These are phyloP conservation scores for Parotocinclus haroldoi DNA, from an alignment of 2,797 vertebrate genomes.

Conservation along the genomic window DNA sequence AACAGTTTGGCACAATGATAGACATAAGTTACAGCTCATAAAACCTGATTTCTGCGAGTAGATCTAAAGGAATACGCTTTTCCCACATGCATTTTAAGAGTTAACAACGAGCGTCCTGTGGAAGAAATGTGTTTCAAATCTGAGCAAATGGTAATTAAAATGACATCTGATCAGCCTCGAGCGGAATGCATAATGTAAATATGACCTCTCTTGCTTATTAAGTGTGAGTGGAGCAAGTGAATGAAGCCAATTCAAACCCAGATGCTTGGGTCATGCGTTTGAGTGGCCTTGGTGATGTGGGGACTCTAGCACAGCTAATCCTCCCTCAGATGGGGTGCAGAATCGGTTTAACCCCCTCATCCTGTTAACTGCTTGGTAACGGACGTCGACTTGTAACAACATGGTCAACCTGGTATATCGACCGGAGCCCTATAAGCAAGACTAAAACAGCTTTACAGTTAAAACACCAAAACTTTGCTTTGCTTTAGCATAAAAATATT, in stretches of 20 bases:
- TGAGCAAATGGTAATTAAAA: constrained; percentile 35
- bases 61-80: no score
- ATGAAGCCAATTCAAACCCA: constrained; percentile 33
- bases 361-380: background rate
- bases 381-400: background rate
- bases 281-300: constrained; percentile 23
- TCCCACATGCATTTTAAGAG: no score
- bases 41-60: no score
- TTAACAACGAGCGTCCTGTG: constrained; percentile 31
- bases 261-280: constrained; percentile 41
- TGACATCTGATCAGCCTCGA: constrained; percentile 25
- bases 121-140: constrained; percentile 23
- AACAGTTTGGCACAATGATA: no score
- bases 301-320: constrained; percentile 7
- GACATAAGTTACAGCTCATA: no score
- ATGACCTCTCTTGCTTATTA: constrained; percentile 31
- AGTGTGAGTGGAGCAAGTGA: constrained; percentile 20
- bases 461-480: no score
- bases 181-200: constrained; percentile 34
- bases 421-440: no score
- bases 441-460: no score
- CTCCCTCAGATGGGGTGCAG: background rate
- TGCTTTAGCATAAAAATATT: no score
- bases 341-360: constrained; percentile 10
- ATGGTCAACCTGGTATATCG: no score